Percentiles rank a stretch among this genome's conserved stretches.
Conservation (phyloP, 2,113 vertebrate genomes). For the Pelusios castaneus region DNA sequence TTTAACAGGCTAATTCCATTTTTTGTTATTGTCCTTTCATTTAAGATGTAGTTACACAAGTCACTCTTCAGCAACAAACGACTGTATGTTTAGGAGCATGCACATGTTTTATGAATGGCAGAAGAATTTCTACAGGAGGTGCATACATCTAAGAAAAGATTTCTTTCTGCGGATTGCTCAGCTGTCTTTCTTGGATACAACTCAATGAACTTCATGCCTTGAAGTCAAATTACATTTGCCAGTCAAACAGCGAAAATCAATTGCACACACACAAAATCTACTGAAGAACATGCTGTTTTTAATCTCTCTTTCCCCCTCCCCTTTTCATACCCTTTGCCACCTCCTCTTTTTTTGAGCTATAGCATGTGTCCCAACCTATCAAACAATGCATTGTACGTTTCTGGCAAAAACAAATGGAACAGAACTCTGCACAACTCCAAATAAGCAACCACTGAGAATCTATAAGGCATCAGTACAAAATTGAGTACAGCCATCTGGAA, state of each 20-base stretch:
- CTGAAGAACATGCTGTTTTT: constrained; percentile 7
- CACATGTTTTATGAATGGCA: constrained; percentile 59
- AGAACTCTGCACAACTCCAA: constrained; percentile 62
- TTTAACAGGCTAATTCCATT: constrained; percentile 46
- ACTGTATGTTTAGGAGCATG: constrained; percentile 21
- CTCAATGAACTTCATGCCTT: constrained; percentile 75
- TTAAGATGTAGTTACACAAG: constrained; percentile 7
- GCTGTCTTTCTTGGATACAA: constrained; percentile 79
- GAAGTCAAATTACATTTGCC: constrained; percentile 75
- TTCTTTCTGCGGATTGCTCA: constrained; percentile 80
- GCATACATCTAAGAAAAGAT: constrained; percentile 78
- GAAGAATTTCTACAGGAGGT: constrained; percentile 72
- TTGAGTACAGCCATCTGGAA: constrained; percentile 69
- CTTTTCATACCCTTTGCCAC: neutral
- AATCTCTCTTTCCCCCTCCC: neutral
- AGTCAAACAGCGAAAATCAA: constrained; percentile 72
- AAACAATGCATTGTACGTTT: constrained; percentile 61
- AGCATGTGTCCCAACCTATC: constrained; percentile 58
- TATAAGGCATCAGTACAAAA: constrained; percentile 56
- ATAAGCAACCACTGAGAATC: constrained; percentile 45
- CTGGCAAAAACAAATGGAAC: constrained; percentile 71
- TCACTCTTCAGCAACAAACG: constrained; percentile 50
- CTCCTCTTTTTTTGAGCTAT: constrained; percentile 38
- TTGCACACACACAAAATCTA: constrained; percentile 63
- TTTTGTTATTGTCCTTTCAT: constrained; percentile 7